phyloP scores from a whole-genome alignment of 2,797 vertebrate genomes.

The Molossus molossus region DNA sequence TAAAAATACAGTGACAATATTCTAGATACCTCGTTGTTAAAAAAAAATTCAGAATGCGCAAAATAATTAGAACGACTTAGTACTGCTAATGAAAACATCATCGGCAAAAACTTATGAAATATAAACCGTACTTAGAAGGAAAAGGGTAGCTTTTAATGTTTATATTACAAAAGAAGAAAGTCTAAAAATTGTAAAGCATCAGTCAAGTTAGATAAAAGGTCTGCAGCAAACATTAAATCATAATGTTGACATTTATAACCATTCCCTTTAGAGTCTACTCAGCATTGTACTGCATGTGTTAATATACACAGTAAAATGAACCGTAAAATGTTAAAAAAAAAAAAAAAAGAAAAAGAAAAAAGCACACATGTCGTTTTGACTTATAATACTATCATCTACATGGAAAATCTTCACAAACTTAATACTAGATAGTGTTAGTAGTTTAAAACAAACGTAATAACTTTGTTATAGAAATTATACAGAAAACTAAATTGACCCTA shows the following conservation, averaged over 20 bases:
- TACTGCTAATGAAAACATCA: not conserved
- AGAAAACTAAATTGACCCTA: not conserved
- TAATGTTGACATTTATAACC: not conserved
- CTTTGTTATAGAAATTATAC: slow-evolving; percentile 15
- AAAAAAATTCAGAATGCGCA: not conserved
- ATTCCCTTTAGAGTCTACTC: not conserved
- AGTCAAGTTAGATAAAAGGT: not conserved
- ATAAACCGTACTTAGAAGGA: not conserved
- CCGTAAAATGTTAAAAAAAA: not conserved
- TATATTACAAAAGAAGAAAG: not conserved
- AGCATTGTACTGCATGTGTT: not conserved
- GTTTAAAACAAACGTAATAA: not conserved
- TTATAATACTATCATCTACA: not conserved
- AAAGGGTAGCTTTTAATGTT: not conserved
- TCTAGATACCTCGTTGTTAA: not conserved
- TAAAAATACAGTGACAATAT: not conserved
- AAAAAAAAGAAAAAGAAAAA: slow-evolving; percentile 41
- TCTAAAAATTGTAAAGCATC: not conserved
- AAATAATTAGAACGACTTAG: not conserved
- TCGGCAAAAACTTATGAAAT: not conserved
- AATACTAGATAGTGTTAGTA: not conserved
- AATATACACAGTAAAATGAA: not conserved
- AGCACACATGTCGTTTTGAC: not conserved
- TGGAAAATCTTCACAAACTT: not conserved
- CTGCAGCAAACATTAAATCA: not conserved